Base-by-base conservation (phyloP, 2,113 vertebrate genomes). In the Ceratotherium simum region DNA sequence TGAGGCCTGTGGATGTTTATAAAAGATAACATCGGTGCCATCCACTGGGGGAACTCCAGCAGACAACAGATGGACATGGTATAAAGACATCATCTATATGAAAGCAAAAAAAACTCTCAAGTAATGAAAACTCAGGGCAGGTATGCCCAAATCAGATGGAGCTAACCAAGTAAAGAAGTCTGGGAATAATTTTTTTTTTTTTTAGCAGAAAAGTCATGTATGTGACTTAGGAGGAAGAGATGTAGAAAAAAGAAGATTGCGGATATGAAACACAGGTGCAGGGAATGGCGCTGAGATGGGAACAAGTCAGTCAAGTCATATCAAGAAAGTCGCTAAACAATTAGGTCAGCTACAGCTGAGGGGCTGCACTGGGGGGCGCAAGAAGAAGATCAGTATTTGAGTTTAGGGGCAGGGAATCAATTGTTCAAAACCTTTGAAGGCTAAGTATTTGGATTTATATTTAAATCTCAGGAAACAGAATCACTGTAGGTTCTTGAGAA, bases 121-220 rank as follows among this genome's bases (percentile, higher is more conserved):
- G 85, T 62, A 84, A 75, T 42, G 29, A 79, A 87, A 93, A 92
- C 42, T 72, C 85, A 78, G 62, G 64, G 54, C 16, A 83, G 29
- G 69, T 10, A 29, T 29, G 56, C 21, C 85, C 56, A 81, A 62
- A 64, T 42, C 42, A 96, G 56, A 75, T 36, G n/a, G 31, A 8
- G 11, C 48, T 88, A n/a, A 93, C 8, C 39, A 72, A 75, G 69
- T 65, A 64, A 65, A 62, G 36, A 51, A 72, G 42, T 48, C 51
- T 81, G 33, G 72, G 8, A 75, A 67, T 58, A 36, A 14, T 23
- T 51, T 56, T 25, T 42, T 36, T 36, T 62, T 67, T 60, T 78
- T 20, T 14, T 23, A 89, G 81, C 75, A 90, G 51, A 65, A 36
- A 78, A 95, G 33, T 56, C 60, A 65, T 4, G 20, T 21, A 46